Conservation (phyloP, 2,888 invertebrate species). For the Cephus runcator region DNA sequence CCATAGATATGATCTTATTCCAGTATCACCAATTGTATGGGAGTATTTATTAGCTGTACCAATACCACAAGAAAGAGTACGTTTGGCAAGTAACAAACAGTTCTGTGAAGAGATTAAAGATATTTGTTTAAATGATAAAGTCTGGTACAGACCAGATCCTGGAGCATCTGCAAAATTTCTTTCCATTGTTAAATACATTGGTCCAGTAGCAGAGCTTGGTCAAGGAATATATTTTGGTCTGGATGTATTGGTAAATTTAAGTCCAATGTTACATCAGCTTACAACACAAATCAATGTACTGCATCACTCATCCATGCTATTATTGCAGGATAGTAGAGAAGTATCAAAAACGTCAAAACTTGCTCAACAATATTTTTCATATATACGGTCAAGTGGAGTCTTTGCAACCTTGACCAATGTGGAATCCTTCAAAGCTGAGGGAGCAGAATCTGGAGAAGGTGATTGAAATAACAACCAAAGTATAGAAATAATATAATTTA, state of each 20-base stretch:
- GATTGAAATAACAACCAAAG: constrained; percentile 32
- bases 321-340: constrained; percentile 39
- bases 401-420: constrained; percentile 47
- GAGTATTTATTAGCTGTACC: constrained; percentile 68
- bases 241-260: constrained; percentile 68
- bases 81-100: constrained; percentile 64
- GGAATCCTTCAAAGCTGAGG: constrained; percentile 38
- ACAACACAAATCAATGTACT: neutral
- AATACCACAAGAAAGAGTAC: constrained; percentile 68
- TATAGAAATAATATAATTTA: constrained; percentile 23
- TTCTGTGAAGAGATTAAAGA: constrained; percentile 64
- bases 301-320: neutral
- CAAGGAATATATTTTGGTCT: constrained; percentile 70
- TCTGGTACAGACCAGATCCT: constrained; percentile 41
- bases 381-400: constrained; percentile 35
- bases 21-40: constrained; percentile 62
- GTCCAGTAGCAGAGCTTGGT: constrained; percentile 68
- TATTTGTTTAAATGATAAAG: constrained; percentile 42
- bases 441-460: constrained; percentile 15
- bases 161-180: constrained; percentile 25
- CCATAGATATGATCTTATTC: constrained; percentile 45
- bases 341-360: constrained; percentile 30
- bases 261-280: neutral
- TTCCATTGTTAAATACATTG: constrained; percentile 69
- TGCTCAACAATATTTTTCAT: constrained; percentile 38